Conservation (phyloP, 2,888 invertebrate genomes). For the Plagodis dolabraria region DNA sequence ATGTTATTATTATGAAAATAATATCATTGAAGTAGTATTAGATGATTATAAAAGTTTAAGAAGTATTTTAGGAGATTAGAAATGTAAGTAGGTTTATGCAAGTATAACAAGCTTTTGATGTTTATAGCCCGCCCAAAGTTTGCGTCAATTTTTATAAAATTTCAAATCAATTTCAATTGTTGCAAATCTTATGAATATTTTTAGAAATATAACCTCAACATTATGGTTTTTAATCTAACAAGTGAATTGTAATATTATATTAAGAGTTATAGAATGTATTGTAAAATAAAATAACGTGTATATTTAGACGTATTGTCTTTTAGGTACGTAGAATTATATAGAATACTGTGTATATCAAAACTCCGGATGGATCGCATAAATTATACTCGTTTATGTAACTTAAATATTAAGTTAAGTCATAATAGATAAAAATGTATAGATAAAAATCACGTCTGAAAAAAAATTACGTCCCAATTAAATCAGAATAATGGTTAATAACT, state of each 20-base stretch:
- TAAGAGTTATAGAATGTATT: background rate
- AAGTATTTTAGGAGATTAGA: background rate
- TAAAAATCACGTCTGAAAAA: too few species aligned
- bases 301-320: background rate
- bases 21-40: background rate
- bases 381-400: too few species aligned
- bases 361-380: conserved; percentile 50
- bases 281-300: conserved; percentile 10
- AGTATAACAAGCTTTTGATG: conserved; percentile 9
- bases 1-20: background rate
- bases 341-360: conserved; percentile 64
- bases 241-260: too few species aligned
- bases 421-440: too few species aligned
- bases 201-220: background rate
- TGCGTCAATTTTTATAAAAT: conserved; percentile 7
- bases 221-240: background rate
- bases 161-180: background rate
- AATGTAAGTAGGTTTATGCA: background rate
- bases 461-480: too few species aligned
- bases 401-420: background rate
- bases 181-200: conserved; percentile 12
- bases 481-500: too few species aligned
- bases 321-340: conserved; percentile 21
- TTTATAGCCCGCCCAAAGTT: conserved; percentile 5
- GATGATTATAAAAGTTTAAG: background rate